phyloP scores from a whole-genome alignment of 2,888 invertebrate species.

The Allacma fusca region DNA sequence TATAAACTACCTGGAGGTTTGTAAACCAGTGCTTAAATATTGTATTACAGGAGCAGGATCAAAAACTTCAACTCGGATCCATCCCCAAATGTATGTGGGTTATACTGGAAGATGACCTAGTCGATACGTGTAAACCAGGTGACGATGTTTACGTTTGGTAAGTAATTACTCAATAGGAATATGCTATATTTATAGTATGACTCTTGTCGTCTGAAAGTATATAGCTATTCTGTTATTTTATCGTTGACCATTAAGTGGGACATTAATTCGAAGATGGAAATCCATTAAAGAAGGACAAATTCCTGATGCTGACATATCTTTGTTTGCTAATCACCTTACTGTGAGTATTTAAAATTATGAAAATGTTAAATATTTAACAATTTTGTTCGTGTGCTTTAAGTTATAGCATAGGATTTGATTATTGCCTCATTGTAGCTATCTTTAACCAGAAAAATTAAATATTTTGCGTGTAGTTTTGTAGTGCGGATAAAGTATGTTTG shows the following conservation, averaged over 20 bases:
- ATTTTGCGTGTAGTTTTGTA: no score
- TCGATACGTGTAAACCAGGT: slow-evolving; percentile 86
- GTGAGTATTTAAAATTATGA: slow-evolving; percentile 63
- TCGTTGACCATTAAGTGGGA: slow-evolving; percentile 71
- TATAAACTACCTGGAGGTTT: no score
- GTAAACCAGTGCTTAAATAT: no score
- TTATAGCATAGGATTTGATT: no score
- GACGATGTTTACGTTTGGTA: slow-evolving; percentile 87
- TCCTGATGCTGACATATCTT: slow-evolving; percentile 75
- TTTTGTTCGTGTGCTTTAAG: background rate
- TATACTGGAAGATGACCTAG: slow-evolving; percentile 83
- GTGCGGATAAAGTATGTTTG: no score
- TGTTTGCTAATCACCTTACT: slow-evolving; percentile 76
- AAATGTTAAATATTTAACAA: background rate
- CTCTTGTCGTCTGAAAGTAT: background rate
- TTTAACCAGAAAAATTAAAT: no score
- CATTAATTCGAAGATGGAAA: slow-evolving; percentile 78
- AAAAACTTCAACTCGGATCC: slow-evolving; percentile 74
- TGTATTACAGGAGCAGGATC: slow-evolving; percentile 84
- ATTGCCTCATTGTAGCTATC: no score
- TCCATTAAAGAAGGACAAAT: slow-evolving; percentile 70
- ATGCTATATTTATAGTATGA: background rate
- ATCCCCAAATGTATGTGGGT: slow-evolving; percentile 81
- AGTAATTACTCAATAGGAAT: slow-evolving; percentile 59
- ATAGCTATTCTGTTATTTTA: slow-evolving; percentile 22